phyloP scores from a whole-genome alignment of 2,797 vertebrate genomes.

The Taeniopygia guttata region DNA sequence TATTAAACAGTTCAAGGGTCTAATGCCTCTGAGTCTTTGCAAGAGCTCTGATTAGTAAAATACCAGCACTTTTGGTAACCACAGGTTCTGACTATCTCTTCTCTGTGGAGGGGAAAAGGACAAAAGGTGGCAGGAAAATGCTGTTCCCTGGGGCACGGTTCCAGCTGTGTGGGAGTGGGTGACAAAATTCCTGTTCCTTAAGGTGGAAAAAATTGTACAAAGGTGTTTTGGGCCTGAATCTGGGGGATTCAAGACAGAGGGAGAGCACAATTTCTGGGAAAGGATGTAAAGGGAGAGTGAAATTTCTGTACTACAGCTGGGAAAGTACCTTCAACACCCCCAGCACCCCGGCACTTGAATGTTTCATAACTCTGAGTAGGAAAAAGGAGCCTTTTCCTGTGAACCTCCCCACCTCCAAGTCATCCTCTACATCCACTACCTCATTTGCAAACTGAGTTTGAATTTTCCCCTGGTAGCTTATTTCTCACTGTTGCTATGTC shows the following conservation, averaged over 20 bases:
- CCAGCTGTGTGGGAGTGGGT: neutral
- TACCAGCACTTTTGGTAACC: neutral
- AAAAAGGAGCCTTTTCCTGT: neutral
- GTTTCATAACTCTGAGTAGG: neutral
- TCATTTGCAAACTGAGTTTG: neutral
- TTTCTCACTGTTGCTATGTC: neutral
- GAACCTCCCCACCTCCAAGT: neutral
- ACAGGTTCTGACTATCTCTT: neutral
- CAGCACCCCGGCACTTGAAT: neutral
- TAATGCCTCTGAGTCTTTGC: neutral
- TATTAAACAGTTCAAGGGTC: neutral
- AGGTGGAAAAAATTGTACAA: neutral
- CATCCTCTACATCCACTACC: neutral
- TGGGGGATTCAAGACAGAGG: rapidly evolving
- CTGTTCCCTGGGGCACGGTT: neutral
- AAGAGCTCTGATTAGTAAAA: neutral
- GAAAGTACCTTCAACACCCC: neutral
- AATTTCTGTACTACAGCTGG: neutral
- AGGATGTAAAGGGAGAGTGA: neutral
- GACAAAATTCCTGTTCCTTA: neutral
- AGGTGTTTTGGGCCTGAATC: neutral
- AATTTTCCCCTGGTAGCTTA: neutral
- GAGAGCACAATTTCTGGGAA: neutral
- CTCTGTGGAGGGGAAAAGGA: neutral
- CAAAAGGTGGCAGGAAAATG: neutral